phyloP scores from a whole-genome alignment of 2,888 invertebrate species.

The Xestobium rufovillosum region DNA sequence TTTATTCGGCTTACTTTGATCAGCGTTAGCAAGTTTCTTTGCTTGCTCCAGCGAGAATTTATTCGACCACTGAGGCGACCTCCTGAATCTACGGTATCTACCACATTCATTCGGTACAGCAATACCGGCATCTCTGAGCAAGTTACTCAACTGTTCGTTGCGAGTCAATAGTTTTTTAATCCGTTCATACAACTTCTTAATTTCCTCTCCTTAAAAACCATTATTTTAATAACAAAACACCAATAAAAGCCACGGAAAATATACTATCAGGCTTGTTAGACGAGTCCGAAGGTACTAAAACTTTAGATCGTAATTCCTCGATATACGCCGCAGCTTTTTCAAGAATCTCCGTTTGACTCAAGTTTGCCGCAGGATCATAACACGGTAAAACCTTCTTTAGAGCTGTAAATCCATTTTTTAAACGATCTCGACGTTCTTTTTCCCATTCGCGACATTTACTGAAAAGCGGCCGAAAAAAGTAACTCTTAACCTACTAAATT shows the following conservation, averaged over 20 bases:
- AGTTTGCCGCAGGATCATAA: conserved; percentile 41
- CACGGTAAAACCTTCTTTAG: conserved; percentile 47
- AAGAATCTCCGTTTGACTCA: conserved; percentile 43
- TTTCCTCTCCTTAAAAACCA: conserved; percentile 31
- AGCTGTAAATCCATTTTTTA: conserved; percentile 49
- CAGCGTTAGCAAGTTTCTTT: too few species aligned
- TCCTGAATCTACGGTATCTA: conserved; percentile 29
- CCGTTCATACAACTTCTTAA: conserved; percentile 37
- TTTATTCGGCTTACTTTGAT: conserved; percentile 32
- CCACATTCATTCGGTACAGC: conserved; percentile 36
- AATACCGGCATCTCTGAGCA: conserved; percentile 41
- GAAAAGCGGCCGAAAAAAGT: conserved; percentile 23
- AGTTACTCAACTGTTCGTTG: conserved; percentile 38
- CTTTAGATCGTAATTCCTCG: conserved; percentile 38
- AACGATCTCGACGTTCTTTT: conserved; percentile 57
- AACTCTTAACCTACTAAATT: conserved; percentile 11
- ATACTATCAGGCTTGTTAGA: background rate
- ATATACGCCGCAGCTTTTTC: conserved; percentile 39
- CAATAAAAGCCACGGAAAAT: conserved; percentile 4
- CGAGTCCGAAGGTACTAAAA: conserved; percentile 25
- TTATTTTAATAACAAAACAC: conserved; percentile 5
- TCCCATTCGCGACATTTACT: conserved; percentile 65
- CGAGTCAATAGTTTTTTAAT: conserved; percentile 38
- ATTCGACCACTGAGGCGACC: conserved; percentile 31
- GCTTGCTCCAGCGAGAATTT: conserved; percentile 35